Evolutionary conservation across 53 echinoderm and acorn worm species (phyloP), one percentile per base, ranked within the genome.

Genomic region (Stichopus horrens): DNA sequence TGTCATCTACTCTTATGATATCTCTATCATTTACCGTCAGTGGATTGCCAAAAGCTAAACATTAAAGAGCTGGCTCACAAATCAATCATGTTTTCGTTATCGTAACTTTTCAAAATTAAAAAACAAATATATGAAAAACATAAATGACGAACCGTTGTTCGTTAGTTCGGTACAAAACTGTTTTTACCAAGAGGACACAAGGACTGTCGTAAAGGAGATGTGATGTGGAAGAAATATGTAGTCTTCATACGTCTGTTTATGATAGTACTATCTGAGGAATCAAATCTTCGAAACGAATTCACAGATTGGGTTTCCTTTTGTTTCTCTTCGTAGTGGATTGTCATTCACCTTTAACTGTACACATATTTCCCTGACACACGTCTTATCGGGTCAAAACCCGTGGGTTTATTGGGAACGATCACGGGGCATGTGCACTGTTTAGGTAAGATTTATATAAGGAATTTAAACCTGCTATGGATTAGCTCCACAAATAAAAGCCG

Each of bases 391-490:
- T 81, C 56, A 56, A 81, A 56, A 81, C 79, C 79, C 79, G 79
- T 53, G 79, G 55, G 79, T 79, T 53, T 79, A 54, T n/a, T 54
- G 53, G 16, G 52, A 54, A 55, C 13, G 79, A 79, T 79, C 52
- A 53, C 54, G 54, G 79, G 11, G 79, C 79, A 79, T 55, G 53
- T 19, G 37, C 18, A 79, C 55, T 79, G 54, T 79, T 79, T 79
- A 55, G 79, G 52, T 79, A 79, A 79, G 79, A 79, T 79, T 79
- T 79, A 79, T 53, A n/a, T 9, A 79, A 79, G 79, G 79, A 79
- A 79, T 53, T 79, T 79, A 79, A 79, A 79, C 79, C 79, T 79
- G 79, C 79, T 79, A 55, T 53, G 79, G 79, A 79, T 79, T 79
- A 79, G 53, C 79, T 79, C 79, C 53, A 79, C 79, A 79, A 79